Base-by-base conservation (phyloP, 2,113 vertebrate genomes). In the Gasterosteus aculeatus region DNA sequence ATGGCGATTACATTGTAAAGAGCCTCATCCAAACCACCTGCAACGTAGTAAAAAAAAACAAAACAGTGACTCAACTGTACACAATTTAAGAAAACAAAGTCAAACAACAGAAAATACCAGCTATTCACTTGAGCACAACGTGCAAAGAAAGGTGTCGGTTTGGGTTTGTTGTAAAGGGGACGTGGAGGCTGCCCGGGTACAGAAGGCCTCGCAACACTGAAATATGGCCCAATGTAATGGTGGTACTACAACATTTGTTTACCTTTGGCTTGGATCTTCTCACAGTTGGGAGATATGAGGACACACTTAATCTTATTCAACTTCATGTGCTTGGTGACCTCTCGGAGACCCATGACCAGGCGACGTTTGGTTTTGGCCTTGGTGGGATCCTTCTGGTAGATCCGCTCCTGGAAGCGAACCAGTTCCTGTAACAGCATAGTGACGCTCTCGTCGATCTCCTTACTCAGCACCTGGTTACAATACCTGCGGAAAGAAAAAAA, bases 251-350 rank as follows among this genome's bases (percentile, higher is more conserved):
- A 49, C 6, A 58, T 15, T 5, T 3, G 22, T 22, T 72, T 71
- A 98, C 98, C 98, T 95, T 99, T 99, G 60, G 98, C 96, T 82
- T 99, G 97, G 77, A 99, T 99, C 93, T 99, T 99, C 90, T 99
- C 98, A 11, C 98, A 99, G 93, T 99, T 99, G 54, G 98, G 98
- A 63, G 98, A 99, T 90, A 99, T 99, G 85, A 99, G 96, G 3
- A 99, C 97, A 85, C 97, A 99, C 71, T 97, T 98, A 68, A 99
- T 99, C 92, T 98, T 99, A 66, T 95, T 95, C 29, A 99, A 83
- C 75, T 98, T 99, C 98, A 99, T 98, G 85, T 99, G 98, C 68
- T 99, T 99, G 6, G 98, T 99, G 79, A 99, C 98, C 82, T 99
- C 98, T 41, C 98, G 86, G 15, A 99, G 93, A 2, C 98, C 98